Evolutionary conservation across 2,888 invertebrate genomes (phyloP).

Genomic region (Psococerastis gibbosa): DNA sequence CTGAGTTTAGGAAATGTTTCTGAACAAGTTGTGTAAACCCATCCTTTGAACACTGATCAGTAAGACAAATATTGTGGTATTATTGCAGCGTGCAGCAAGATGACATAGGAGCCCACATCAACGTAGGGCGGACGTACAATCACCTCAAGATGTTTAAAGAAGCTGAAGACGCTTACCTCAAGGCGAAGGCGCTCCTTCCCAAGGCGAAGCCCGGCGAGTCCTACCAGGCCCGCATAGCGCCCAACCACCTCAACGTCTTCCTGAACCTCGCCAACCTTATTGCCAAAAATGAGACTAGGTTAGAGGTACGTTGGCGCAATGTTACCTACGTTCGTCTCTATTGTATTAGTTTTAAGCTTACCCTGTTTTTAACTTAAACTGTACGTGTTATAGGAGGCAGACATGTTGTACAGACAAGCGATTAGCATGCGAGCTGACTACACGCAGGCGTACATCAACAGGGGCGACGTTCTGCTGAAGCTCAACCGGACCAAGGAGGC

Average conservation of each 20-base stretch:
- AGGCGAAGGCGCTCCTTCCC: slow-evolving; percentile 73
- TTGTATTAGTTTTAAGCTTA: too few relatives aligned
- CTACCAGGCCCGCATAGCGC: slow-evolving; percentile 88
- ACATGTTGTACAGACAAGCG: slow-evolving; percentile 81
- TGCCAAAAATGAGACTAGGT: slow-evolving; percentile 73
- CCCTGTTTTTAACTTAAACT: too few relatives aligned
- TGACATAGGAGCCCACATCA: slow-evolving; percentile 93
- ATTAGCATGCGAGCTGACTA: slow-evolving; percentile 96
- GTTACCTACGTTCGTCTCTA: too few relatives aligned
- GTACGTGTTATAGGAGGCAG: slow-evolving; percentile 58
- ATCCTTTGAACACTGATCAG: too few relatives aligned
- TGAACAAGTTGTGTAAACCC: too few relatives aligned
- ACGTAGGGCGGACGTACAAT: slow-evolving; percentile 88
- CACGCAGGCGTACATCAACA: slow-evolving; percentile 89
- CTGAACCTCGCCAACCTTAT: slow-evolving; percentile 87
- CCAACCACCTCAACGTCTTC: slow-evolving; percentile 90
- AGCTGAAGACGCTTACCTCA: slow-evolving; percentile 83
- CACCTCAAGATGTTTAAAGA: slow-evolving; percentile 72
- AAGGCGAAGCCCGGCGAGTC: slow-evolving; percentile 85
- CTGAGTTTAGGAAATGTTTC: too few relatives aligned
- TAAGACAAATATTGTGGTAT: slow-evolving; percentile 7
- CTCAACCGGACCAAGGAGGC: slow-evolving; percentile 87
- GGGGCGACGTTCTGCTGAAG: slow-evolving; percentile 89
- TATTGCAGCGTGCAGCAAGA: slow-evolving; percentile 63
- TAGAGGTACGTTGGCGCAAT: too few relatives aligned